A percentile compares a stretch with the other conserved stretches of the same genome.
phyloP scores from a whole-genome alignment of 2,888 invertebrate genomes.

The Itoplectis maculator region DNA sequence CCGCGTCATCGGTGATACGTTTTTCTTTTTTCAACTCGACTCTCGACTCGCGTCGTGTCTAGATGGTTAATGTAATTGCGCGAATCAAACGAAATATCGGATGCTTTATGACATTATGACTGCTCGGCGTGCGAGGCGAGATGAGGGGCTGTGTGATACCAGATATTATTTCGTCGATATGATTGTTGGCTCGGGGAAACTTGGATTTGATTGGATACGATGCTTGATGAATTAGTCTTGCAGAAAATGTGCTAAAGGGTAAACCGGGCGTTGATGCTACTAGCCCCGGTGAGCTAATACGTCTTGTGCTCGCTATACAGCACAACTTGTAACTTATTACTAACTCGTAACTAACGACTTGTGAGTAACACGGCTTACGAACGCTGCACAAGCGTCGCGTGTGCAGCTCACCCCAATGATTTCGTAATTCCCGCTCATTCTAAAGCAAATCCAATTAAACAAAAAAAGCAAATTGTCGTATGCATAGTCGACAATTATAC shows the following conservation, averaged over 20 bases:
- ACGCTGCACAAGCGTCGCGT: too few relatives aligned
- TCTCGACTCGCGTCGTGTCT: neutral
- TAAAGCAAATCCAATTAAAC: neutral
- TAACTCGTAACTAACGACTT: too few relatives aligned
- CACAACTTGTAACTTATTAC: too few relatives aligned
- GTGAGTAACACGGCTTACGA: neutral
- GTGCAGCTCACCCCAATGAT: neutral
- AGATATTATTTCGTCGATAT: neutral
- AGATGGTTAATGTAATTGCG: neutral
- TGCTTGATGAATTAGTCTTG: too few relatives aligned
- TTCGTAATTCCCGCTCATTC: neutral
- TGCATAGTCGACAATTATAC: neutral
- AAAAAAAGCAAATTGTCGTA: neutral
- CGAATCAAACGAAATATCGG: neutral
- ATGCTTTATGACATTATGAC: neutral
- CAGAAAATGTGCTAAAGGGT: too few relatives aligned
- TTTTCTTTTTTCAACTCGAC: neutral
- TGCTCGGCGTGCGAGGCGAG: neutral
- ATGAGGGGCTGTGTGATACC: too few relatives aligned
- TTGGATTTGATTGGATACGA: too few relatives aligned
- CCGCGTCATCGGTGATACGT: neutral
- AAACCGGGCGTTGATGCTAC: too few relatives aligned
- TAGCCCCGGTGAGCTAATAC: too few relatives aligned
- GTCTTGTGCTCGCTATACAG: too few relatives aligned
- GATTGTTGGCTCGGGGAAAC: neutral